phyloP scores from a whole-genome alignment of 1,140 invertebrate genomes.

The Drosophila lini region DNA sequence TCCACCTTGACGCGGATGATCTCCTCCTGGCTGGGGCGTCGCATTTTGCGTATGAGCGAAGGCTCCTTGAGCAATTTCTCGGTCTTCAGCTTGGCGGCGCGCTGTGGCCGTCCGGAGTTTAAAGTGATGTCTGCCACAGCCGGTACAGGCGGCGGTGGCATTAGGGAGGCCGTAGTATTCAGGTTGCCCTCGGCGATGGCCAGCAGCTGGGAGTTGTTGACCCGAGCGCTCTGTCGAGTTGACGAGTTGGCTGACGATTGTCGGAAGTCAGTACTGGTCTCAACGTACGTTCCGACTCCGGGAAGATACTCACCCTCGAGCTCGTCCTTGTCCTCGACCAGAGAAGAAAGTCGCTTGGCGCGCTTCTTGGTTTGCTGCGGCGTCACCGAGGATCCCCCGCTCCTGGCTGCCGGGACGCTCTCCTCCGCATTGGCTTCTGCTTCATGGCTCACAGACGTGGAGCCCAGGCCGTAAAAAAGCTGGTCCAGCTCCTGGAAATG shows the following conservation, averaged over 20 bases:
- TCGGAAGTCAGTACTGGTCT: background rate
- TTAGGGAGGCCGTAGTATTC: conserved; percentile 55
- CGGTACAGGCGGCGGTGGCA: conserved; percentile 72
- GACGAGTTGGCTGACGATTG: background rate
- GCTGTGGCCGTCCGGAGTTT: conserved; percentile 58
- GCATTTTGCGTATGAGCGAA: conserved; percentile 52
- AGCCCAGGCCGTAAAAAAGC: conserved; percentile 50
- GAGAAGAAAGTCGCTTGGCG: conserved; percentile 59
- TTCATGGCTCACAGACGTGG: background rate
- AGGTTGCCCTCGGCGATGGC: conserved; percentile 51
- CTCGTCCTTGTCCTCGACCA: conserved; percentile 59
- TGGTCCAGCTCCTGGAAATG: conserved; percentile 61
- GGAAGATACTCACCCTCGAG: conserved; percentile 40
- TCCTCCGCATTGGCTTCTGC: conserved; percentile 10
- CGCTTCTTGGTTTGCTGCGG: conserved; percentile 80
- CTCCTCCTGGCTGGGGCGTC: conserved; percentile 55
- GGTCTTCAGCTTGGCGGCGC: conserved; percentile 68
- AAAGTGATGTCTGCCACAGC: conserved; percentile 42
- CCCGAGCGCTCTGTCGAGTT: conserved; percentile 22
- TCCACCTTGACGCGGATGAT: conserved; percentile 61
- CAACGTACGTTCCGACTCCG: background rate
- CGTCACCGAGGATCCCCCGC: conserved; percentile 36
- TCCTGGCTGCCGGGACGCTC: conserved; percentile 1
- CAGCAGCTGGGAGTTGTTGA: conserved; percentile 70
- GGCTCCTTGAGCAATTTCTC: conserved; percentile 73